Evolutionary conservation across 2,113 vertebrate species (phyloP).

Genomic region (Condylura cristata): DNA sequence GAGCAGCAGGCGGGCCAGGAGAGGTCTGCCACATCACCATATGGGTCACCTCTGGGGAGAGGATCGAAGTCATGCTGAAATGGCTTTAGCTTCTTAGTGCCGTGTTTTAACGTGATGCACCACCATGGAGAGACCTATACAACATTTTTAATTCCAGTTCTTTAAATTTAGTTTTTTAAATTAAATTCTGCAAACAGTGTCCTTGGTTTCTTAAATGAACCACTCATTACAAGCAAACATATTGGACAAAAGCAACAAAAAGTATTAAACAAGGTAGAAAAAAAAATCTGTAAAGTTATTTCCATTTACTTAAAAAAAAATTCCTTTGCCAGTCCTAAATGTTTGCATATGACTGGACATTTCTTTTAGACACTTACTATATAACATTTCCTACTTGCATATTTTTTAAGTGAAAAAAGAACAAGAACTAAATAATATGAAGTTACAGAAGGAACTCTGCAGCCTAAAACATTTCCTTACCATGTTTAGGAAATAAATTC

Average conservation of each 20-base stretch:
- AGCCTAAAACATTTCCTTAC: neutral
- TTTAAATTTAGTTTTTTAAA: neutral
- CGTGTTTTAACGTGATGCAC: no score
- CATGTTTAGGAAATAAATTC: neutral
- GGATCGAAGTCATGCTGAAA: no score
- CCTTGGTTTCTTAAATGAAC: neutral
- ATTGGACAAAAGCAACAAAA: constrained; percentile 1
- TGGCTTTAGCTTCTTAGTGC: no score
- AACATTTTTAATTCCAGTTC: neutral
- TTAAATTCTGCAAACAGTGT: neutral
- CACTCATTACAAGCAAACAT: neutral
- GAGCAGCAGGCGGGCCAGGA: no score
- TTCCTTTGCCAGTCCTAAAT: neutral
- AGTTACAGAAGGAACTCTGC: neutral
- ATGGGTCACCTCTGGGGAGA: no score
- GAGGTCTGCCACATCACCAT: no score
- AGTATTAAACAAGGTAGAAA: neutral
- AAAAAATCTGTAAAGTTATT: neutral
- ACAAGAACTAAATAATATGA: constrained; percentile 6
- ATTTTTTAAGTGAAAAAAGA: constrained; percentile 47
- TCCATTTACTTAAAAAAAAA: constrained; percentile 16
- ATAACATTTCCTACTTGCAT: neutral
- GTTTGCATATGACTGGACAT: neutral
- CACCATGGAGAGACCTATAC: no score
- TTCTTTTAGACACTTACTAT: neutral